Evolutionary conservation across 2,888 invertebrate genomes (phyloP).

Genomic region (Oscheius sp.): DNA sequence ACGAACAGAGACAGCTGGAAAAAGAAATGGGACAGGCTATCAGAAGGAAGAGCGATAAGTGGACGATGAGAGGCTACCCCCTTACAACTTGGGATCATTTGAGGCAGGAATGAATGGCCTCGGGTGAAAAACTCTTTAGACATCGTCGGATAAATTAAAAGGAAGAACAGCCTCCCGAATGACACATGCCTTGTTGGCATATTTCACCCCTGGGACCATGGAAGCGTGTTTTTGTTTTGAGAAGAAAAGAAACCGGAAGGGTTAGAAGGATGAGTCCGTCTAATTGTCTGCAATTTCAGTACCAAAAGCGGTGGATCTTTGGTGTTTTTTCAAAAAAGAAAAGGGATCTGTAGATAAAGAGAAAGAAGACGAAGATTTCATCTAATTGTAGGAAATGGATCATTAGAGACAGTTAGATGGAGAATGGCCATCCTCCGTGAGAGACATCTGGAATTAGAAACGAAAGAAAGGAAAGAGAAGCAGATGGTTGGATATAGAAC

Average conservation of each 20-base stretch:
- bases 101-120: not conserved
- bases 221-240: not conserved
- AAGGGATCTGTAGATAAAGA: not conserved
- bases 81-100: not conserved
- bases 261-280: not conserved
- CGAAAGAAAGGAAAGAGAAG: not conserved
- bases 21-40: constrained; percentile 22
- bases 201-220: constrained; percentile 1
- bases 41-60: not conserved
- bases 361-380: not conserved
- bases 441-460: no score
- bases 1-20: constrained; percentile 22
- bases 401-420: no score
- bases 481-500: not conserved
- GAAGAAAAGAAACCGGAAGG: not conserved
- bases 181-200: constrained; percentile 9
- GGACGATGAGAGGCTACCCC: constrained; percentile 6
- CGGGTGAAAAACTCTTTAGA: not conserved
- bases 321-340: not conserved
- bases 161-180: not conserved
- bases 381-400: constrained; percentile 10
- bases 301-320: not conserved
- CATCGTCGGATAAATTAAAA: no score
- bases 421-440: no score
- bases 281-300: not conserved